phyloP scores from a whole-genome alignment of 2,113 vertebrate genomes.

The Eurypyga helias region DNA sequence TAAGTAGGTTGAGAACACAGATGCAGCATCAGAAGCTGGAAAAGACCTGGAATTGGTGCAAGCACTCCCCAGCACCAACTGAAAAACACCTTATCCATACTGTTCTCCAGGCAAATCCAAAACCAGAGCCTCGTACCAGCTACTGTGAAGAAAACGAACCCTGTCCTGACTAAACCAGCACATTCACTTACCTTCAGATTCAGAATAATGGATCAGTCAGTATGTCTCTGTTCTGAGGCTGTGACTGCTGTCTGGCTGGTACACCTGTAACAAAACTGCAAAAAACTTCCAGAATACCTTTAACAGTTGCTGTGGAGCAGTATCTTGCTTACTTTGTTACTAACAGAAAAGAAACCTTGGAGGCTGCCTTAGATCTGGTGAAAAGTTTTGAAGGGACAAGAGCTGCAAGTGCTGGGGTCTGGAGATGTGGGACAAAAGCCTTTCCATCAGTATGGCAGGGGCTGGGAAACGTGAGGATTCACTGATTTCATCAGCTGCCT shows the following conservation, averaged over 20 bases:
- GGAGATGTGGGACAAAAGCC: background rate
- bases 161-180: no score
- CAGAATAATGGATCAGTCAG: background rate
- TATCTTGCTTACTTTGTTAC: background rate
- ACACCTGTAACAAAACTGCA: background rate
- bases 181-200: background rate
- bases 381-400: background rate
- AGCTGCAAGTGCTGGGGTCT: background rate
- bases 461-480: background rate
- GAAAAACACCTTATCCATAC: no score
- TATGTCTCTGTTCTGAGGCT: background rate
- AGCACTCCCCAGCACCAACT: no score
- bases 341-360: background rate
- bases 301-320: background rate
- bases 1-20: no score
- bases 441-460: background rate
- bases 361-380: background rate
- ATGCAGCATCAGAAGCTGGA: no score
- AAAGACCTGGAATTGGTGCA: no score
- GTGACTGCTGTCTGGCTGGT: background rate
- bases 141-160: no score
- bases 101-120: no score
- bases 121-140: no score
- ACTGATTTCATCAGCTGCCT: background rate
- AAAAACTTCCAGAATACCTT: background rate